A percentile compares a stretch with the other conserved stretches of the same genome.
phyloP scores from a whole-genome alignment of 2,113 vertebrate species.

The Gavialis gangeticus region DNA sequence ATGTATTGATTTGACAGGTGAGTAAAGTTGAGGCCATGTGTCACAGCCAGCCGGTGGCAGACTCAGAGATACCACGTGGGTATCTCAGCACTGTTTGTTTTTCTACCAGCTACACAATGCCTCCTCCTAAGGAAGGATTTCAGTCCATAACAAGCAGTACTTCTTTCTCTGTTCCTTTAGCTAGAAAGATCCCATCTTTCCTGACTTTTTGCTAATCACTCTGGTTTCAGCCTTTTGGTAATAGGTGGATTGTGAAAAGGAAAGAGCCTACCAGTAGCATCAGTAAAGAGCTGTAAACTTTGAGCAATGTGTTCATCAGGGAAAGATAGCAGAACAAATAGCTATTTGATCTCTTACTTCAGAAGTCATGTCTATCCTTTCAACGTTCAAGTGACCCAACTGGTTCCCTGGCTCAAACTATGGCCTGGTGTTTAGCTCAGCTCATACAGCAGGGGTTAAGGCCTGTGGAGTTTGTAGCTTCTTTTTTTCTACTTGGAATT shows the following conservation, averaged over 20 bases:
- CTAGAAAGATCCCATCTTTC: fast-evolving
- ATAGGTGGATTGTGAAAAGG: background rate
- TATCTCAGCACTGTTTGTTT: background rate
- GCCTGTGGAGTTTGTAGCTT: background rate
- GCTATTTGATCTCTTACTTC: background rate
- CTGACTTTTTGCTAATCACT: background rate
- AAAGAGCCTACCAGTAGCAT: background rate
- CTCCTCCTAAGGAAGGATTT: background rate
- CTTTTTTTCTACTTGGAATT: background rate
- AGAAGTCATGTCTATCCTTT: background rate
- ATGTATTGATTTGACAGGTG: too few species aligned
- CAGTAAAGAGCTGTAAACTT: background rate
- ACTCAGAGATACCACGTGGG: background rate
- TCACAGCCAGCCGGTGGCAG: too few species aligned
- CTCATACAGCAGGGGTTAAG: background rate
- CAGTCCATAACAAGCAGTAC: background rate
- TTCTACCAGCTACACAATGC: fast-evolving
- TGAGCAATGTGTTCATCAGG: fast-evolving
- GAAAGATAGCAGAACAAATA: background rate
- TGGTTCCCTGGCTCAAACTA: background rate
- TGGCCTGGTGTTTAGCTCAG: background rate
- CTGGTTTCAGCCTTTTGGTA: background rate
- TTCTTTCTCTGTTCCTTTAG: background rate
- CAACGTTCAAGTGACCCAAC: background rate
- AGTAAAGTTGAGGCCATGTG: too few species aligned